Percentiles rank a stretch among this genome's conserved stretches.
phyloP scores from a whole-genome alignment of 2,888 invertebrate genomes.

The Apocheima hispidaria region DNA sequence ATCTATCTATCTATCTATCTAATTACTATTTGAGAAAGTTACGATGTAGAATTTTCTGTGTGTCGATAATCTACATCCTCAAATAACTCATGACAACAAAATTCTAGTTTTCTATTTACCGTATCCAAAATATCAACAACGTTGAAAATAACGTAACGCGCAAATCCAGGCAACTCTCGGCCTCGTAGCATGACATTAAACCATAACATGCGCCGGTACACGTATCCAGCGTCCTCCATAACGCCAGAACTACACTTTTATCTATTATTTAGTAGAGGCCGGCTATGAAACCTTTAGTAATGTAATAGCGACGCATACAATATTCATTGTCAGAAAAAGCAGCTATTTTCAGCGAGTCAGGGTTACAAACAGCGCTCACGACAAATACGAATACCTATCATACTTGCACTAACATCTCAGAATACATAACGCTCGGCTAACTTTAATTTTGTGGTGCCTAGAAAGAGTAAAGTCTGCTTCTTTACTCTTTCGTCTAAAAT shows the following conservation, averaged over 20 bases:
- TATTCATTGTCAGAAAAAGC: slow-evolving; percentile 55
- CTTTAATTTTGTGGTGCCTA: neutral
- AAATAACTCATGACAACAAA: too few species aligned
- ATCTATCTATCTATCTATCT: too few species aligned
- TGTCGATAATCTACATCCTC: too few species aligned
- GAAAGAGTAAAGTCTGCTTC: neutral
- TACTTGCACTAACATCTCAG: neutral
- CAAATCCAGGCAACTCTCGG: neutral
- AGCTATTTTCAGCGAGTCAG: slow-evolving; percentile 43
- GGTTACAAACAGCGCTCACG: slow-evolving; percentile 38
- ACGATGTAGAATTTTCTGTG: too few species aligned
- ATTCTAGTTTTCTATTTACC: too few species aligned
- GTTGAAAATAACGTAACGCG: too few species aligned
- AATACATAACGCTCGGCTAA: neutral
- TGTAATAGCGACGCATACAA: slow-evolving; percentile 51
- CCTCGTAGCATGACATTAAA: slow-evolving; percentile 14
- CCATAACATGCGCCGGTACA: neutral
- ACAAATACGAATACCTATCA: neutral
- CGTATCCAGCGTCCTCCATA: slow-evolving; percentile 6
- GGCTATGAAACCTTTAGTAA: slow-evolving; percentile 37
- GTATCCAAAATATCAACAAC: too few species aligned
- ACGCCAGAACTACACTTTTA: slow-evolving; percentile 13
- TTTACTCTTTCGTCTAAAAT: neutral
- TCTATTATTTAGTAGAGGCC: slow-evolving; percentile 24
- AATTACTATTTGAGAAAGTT: too few species aligned